Conservation (phyloP, 2,888 invertebrate genomes). For the Archaeoteleia sp. region DNA sequence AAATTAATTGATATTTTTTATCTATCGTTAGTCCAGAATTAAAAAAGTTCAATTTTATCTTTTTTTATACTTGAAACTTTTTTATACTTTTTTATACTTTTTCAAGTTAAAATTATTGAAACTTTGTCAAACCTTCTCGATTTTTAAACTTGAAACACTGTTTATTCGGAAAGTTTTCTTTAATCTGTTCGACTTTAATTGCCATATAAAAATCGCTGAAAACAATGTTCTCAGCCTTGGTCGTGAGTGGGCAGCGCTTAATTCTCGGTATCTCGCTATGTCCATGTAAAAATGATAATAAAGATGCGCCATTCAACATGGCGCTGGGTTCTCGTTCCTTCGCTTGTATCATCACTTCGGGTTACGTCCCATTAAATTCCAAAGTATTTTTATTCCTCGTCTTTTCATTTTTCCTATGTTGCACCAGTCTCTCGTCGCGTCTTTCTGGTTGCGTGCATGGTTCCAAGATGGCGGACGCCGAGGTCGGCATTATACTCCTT, state of each 20-base stretch:
- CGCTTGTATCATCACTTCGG: slow-evolving; percentile 25
- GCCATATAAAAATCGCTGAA: slow-evolving; percentile 41
- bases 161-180: too few relatives aligned
- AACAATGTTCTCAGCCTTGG: slow-evolving; percentile 47
- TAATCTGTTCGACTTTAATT: slow-evolving; percentile 34
- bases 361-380: slow-evolving; percentile 57
- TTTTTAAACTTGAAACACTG: slow-evolving; percentile 13
- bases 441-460: slow-evolving; percentile 51
- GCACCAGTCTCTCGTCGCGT: slow-evolving; percentile 46
- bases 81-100: neutral
- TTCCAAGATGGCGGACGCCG: slow-evolving; percentile 49
- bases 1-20: too few relatives aligned
- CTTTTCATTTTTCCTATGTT: slow-evolving; percentile 31
- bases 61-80: slow-evolving; percentile 5
- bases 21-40: too few relatives aligned
- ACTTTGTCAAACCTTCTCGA: too few relatives aligned
- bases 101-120: neutral
- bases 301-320: slow-evolving; percentile 49
- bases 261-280: slow-evolving; percentile 50
- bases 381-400: slow-evolving; percentile 54
- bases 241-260: slow-evolving; percentile 39
- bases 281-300: slow-evolving; percentile 54
- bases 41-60: too few relatives aligned
- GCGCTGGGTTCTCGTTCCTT: slow-evolving; percentile 51
- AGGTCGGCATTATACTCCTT: slow-evolving; percentile 42